phyloP scores from a whole-genome alignment of 1,140 invertebrate genomes.

The Tetragonula clypearis region DNA sequence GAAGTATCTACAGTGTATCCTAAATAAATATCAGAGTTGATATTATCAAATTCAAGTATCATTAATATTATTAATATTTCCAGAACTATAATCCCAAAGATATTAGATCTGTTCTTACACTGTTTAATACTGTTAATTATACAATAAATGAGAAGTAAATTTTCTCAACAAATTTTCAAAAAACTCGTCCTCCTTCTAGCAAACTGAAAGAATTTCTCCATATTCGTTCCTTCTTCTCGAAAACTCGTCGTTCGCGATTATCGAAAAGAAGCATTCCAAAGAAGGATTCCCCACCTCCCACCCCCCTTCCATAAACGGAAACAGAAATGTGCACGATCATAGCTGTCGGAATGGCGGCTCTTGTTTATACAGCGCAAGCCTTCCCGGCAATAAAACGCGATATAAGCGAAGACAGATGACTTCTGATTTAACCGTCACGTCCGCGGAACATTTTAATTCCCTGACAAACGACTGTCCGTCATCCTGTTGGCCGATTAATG shows the following conservation, averaged over 20 bases:
- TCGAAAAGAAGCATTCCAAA: background rate
- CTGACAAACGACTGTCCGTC: constrained; percentile 21
- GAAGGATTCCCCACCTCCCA: background rate
- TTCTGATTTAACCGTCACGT: constrained; percentile 52
- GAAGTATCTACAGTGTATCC: no score
- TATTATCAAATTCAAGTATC: no score
- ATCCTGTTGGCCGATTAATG: constrained; percentile 29
- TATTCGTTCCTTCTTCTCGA: background rate
- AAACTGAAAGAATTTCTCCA: no score
- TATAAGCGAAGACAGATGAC: constrained; percentile 67
- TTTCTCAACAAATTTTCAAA: no score
- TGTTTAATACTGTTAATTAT: no score
- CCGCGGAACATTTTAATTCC: constrained; percentile 47
- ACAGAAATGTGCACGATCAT: background rate
- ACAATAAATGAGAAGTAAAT: no score
- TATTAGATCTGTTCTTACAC: no score
- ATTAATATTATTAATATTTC: no score
- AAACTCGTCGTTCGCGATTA: background rate
- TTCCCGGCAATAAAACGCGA: background rate
- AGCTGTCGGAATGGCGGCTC: background rate
- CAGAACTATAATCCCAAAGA: no score
- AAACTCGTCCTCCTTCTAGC: no score
- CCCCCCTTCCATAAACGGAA: background rate
- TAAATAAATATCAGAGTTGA: no score
- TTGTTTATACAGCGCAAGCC: background rate